Evolutionary conservation across 2,888 invertebrate genomes (phyloP).

Genomic region (Serrognathus titanus): DNA sequence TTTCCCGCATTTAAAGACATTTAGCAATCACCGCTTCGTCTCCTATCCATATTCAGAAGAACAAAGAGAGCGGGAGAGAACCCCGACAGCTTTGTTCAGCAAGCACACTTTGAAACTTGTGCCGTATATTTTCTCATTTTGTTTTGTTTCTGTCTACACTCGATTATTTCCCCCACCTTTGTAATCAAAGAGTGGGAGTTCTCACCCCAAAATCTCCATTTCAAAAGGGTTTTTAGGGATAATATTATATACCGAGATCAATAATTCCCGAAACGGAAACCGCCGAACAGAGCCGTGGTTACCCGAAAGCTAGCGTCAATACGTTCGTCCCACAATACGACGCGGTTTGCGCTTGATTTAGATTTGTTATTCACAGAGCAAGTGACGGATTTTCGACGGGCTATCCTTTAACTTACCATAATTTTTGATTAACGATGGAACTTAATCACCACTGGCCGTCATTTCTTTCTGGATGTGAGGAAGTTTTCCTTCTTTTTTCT

Average conservation of each 20-base stretch:
- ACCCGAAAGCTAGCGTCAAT: constrained; percentile 37
- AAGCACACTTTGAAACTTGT: constrained; percentile 26
- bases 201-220: constrained; percentile 44
- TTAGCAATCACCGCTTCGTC: neutral
- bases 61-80: no score
- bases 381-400: neutral
- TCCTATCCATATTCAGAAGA: no score
- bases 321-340: constrained; percentile 39
- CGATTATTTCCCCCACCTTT: constrained; percentile 34
- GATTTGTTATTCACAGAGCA: neutral
- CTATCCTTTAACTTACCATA: neutral
- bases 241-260: constrained; percentile 43
- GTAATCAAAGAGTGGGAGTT: constrained; percentile 22
- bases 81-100: constrained; percentile 15
- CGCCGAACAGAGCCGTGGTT: constrained; percentile 25
- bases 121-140: constrained; percentile 36
- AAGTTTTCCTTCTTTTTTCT: neutral
- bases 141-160: constrained; percentile 40
- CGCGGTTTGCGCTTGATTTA: constrained; percentile 13
- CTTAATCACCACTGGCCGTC: neutral
- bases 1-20: neutral
- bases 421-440: neutral
- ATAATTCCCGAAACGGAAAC: constrained; percentile 33
- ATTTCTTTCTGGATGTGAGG: neutral
- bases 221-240: constrained; percentile 46